Evolutionary conservation across 2,888 invertebrate genomes (phyloP), one percentile per base, ranked within the genome.

Genomic region (Aspidapion aeneum): DNA sequence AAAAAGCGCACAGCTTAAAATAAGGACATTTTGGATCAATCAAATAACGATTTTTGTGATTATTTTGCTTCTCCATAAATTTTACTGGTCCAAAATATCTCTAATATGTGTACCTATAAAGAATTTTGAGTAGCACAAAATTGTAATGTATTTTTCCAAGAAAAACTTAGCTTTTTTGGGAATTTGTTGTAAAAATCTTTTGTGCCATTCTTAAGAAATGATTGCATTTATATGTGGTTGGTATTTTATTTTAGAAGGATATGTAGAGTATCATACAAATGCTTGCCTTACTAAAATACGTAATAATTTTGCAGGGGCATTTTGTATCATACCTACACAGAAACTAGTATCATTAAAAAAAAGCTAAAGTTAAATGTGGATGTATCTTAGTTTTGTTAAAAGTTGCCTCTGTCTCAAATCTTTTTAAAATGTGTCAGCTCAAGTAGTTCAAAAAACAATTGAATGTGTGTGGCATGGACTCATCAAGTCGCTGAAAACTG

Each of bases 141-240:
- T 60, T n/a, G 18, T 49, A 51, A 50, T 19, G 5, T 21, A 56
- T 20, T 55, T 20, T 20, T 16, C 21, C 20, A 55, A n/a, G 20
- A 18, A 3, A 17, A 21, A 21, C 57, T 22, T 49, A 49, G 18
- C 51, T 51, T 50, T 49, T 57, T 59, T 50, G 59, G 59, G 51
- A n/a, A 59, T 20, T 19, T 18, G 20, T 59, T 67, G 69, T 65
- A 70, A 68, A 66, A 64, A 74, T 52, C 48, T 55, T 69, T 73
- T 74, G 76, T 76, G 77, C 77, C 77, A 77, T 77, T 74, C 57
- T 56, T 55, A 71, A 66, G 71, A 66, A 72, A 70, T 74, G 68
- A 74, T 72, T 75, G 76, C 76, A 77, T 77, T 77, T 76, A 75
- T 74, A 70, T 64, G 67, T 68, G 68, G 68, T 69, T 69, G 5